These are phyloP conservation scores for Gila robusta DNA, from an alignment of 2,797 vertebrate genomes.

Conservation along the genomic window DNA sequence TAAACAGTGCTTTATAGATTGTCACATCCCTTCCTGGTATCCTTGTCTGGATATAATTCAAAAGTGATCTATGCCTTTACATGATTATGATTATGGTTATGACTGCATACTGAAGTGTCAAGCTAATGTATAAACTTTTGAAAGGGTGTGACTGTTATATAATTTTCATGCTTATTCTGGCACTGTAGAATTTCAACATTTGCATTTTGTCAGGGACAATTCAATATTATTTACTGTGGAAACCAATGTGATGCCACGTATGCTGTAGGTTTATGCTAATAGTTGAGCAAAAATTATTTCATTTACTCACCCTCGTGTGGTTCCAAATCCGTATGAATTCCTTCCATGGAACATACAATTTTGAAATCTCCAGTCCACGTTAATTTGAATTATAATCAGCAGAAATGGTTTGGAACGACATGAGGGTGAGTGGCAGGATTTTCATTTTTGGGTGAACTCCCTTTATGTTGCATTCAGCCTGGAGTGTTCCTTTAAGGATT, in stretches of 20 bases:
- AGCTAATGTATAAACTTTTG: not conserved
- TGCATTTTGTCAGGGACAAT: constrained; percentile 9
- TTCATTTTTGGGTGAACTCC: not conserved
- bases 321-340: constrained; percentile 3
- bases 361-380: not conserved
- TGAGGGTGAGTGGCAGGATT: not conserved
- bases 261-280: not conserved
- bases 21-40: not conserved
- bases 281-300: not conserved
- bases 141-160: not conserved
- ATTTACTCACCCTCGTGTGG: constrained; percentile 12
- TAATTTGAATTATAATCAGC: constrained; percentile 11
- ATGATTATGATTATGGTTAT: not conserved
- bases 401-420: not conserved
- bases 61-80: not conserved
- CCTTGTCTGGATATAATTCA: not conserved
- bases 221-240: not conserved
- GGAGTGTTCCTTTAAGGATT: constrained; percentile 13
- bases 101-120: not conserved
- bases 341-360: not conserved
- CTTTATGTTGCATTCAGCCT: constrained; percentile 10
- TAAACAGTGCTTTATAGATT: not conserved
- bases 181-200: not conserved
- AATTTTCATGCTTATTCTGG: not conserved
- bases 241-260: constrained; percentile 1